phyloP scores from a whole-genome alignment of 2,113 vertebrate genomes.

The Chloropsis cyanopogon region DNA sequence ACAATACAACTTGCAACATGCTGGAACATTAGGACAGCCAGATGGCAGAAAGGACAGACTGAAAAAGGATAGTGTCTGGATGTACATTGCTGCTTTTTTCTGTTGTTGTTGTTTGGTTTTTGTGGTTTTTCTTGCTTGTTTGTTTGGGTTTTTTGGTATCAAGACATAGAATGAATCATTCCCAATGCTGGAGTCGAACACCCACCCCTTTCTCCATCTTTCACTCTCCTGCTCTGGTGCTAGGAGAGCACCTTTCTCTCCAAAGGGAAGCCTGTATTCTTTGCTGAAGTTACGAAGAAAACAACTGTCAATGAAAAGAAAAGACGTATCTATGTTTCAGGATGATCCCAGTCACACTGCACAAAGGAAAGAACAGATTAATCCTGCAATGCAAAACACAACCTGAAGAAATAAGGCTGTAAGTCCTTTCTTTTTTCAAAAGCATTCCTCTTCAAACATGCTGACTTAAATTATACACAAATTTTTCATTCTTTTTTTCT shows the following conservation, averaged over 20 bases:
- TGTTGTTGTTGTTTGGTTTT: neutral
- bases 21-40: neutral
- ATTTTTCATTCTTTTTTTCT: neutral
- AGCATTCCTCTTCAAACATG: neutral
- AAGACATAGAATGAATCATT: neutral
- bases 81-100: neutral
- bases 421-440: neutral
- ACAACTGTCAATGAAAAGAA: neutral
- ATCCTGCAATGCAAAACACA: neutral
- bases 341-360: neutral
- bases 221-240: neutral
- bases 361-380: neutral
- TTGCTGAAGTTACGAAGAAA: neutral
- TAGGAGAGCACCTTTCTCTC: neutral
- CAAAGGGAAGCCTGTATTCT: neutral
- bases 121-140: neutral
- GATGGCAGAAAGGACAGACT: neutral
- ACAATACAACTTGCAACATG: neutral
- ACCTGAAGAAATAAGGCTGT: neutral
- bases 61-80: neutral
- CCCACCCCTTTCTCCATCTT: neutral
- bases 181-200: neutral
- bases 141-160: neutral
- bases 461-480: neutral
- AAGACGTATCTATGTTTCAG: rapidly evolving